Conservation (phyloP, 2,797 vertebrate genomes). For the Pseudopleuronectes americanus region DNA sequence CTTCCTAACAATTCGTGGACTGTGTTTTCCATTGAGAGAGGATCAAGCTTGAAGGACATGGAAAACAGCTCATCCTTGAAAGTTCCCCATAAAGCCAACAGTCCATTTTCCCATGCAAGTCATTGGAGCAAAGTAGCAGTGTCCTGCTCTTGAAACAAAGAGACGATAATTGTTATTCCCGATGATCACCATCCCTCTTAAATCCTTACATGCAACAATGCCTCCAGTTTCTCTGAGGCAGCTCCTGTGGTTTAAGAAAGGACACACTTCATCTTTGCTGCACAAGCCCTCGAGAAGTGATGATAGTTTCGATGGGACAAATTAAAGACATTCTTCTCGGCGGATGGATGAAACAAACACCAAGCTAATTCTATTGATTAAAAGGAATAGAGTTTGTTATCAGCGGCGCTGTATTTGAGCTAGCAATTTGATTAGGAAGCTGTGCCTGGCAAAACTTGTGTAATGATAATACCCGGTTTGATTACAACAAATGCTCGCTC, state of each 20-base stretch:
- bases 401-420: conserved; percentile 56
- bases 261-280: conserved; percentile 59
- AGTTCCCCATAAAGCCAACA: conserved; percentile 25
- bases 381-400: conserved; percentile 64
- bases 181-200: conserved; percentile 69
- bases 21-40: conserved; percentile 17
- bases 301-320: conserved; percentile 68
- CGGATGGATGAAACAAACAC: conserved; percentile 64
- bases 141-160: conserved; percentile 64
- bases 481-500: conserved; percentile 70
- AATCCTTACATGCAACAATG: conserved; percentile 64
- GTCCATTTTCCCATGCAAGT: conserved; percentile 52
- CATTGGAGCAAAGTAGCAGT: conserved; percentile 57
- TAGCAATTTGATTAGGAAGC: conserved; percentile 69
- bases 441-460: conserved; percentile 49
- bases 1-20: conserved; percentile 9
- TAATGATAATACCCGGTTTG: conserved; percentile 69
- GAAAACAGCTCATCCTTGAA: conserved; percentile 34
- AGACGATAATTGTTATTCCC: conserved; percentile 61
- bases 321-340: conserved; percentile 69
- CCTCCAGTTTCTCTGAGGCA: conserved; percentile 49
- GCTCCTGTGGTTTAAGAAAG: conserved; percentile 54
- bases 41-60: conserved; percentile 48
- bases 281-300: conserved; percentile 63
- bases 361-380: conserved; percentile 67